Percentiles rank a stretch among this genome's conserved stretches.
phyloP scores from a whole-genome alignment of 2,888 invertebrate species.

The Limnephilus rhombicus region DNA sequence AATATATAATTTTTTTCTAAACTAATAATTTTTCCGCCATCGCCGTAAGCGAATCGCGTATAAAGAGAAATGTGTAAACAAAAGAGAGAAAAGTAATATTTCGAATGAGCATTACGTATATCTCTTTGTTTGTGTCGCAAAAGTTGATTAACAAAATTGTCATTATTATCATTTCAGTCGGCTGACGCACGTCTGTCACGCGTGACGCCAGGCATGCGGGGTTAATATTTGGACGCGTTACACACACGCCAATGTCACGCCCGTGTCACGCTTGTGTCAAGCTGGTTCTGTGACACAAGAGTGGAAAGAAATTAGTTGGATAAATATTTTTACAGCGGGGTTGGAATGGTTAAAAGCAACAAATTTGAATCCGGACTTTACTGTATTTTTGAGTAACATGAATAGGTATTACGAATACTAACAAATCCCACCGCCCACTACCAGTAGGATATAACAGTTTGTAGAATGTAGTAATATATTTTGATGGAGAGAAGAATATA shows the following conservation, averaged over 20 bases:
- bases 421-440: not conserved
- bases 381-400: not conserved
- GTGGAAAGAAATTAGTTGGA: not conserved
- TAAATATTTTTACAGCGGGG: not conserved
- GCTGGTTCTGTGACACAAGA: not conserved
- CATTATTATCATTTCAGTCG: conserved; percentile 15
- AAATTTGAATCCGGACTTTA: not conserved
- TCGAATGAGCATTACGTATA: conserved; percentile 6
- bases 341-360: not conserved
- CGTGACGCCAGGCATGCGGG: conserved; percentile 1
- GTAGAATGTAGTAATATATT: not conserved
- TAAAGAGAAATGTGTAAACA: not conserved
- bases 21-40: not conserved
- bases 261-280: not conserved
- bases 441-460: not conserved
- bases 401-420: not conserved
- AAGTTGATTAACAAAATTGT: conserved; percentile 18
- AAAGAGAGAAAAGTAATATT: not conserved
- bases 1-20: not conserved
- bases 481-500: no score
- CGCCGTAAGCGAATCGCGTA: not conserved
- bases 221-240: conserved; percentile 7
- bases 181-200: conserved; percentile 8
- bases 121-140: conserved; percentile 5
- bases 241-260: not conserved